Evolutionary conservation across 1,140 invertebrate genomes (phyloP).

Genomic region (Steinernema khuongi): DNA sequence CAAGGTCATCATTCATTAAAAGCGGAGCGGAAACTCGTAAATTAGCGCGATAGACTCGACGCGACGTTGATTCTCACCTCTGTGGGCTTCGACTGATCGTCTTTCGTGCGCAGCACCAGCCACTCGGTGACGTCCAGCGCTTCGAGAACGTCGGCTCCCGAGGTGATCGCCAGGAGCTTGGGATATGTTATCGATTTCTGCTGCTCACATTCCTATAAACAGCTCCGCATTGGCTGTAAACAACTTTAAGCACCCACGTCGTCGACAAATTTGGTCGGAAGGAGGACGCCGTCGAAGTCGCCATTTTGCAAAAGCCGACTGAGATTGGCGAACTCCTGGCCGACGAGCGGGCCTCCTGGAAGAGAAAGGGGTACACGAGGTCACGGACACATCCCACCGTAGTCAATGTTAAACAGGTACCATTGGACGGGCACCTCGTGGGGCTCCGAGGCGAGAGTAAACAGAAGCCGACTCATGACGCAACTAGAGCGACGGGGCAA

Average conservation of each 20-base stretch:
- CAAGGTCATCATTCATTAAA: constrained; percentile 24
- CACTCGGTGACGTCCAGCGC: constrained; percentile 33
- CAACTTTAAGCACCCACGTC: constrained; percentile 18
- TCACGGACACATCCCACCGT: constrained; percentile 16
- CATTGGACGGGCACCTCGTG: constrained; percentile 31
- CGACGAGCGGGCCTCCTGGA: constrained; percentile 15
- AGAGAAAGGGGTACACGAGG: constrained; percentile 1
- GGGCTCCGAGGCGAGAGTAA: not conserved
- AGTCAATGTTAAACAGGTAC: constrained; percentile 24
- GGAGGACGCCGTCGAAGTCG: constrained; percentile 27
- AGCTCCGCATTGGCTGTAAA: not conserved
- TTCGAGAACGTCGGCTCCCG: constrained; percentile 25
- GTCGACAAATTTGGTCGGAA: constrained; percentile 28
- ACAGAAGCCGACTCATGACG: not conserved
- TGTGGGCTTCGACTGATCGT: constrained; percentile 37
- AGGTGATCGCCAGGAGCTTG: constrained; percentile 24
- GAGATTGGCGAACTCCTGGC: constrained; percentile 25
- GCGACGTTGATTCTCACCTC: constrained; percentile 29
- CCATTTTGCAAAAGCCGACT: constrained; percentile 24
- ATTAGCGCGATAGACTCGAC: not conserved
- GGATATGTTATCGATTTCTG: constrained; percentile 37
- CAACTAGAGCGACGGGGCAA: not conserved
- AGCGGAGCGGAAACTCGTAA: not conserved
- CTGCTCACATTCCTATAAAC: constrained; percentile 17
- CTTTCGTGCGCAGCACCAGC: constrained; percentile 42